Conservation (phyloP, 2,888 invertebrate genomes). For the Ligdia adustata region DNA sequence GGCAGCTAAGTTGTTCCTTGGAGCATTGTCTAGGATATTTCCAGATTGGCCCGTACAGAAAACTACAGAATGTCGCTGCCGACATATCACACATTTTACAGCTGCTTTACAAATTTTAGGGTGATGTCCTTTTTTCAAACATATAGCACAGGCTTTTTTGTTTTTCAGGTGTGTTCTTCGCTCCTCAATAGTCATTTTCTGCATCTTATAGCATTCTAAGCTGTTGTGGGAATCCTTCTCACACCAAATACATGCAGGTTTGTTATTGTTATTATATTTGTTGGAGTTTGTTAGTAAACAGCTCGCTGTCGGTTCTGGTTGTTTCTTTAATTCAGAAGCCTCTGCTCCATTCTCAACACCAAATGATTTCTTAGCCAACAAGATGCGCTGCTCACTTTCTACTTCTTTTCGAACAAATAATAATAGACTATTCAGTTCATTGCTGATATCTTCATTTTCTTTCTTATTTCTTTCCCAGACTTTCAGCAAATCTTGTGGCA, state of each 20-base stretch:
- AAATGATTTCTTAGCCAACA: background rate
- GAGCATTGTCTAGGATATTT: too few species aligned
- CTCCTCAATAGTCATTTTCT: background rate
- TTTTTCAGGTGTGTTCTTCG: background rate
- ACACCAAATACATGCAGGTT: constrained; percentile 3
- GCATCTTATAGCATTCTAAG: constrained; percentile 4
- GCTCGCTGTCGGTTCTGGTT: constrained; percentile 2
- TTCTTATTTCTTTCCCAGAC: too few species aligned
- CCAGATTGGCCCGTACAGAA: background rate
- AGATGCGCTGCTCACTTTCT: constrained; percentile 12
- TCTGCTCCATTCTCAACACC: background rate
- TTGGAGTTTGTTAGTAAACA: background rate
- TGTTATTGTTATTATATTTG: too few species aligned
- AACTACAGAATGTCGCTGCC: background rate
- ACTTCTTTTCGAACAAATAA: constrained; percentile 17
- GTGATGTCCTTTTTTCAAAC: constrained; percentile 1
- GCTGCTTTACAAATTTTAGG: background rate
- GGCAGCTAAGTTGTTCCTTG: too few species aligned
- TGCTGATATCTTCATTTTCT: too few species aligned
- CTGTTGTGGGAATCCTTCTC: background rate
- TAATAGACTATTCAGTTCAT: background rate
- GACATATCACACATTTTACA: constrained; percentile 1
- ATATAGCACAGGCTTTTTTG: background rate
- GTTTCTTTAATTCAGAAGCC: too few species aligned
- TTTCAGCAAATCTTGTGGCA: constrained; percentile 11